phyloP scores from a whole-genome alignment of 2,888 invertebrate species.

The Cloeon dipterum region DNA sequence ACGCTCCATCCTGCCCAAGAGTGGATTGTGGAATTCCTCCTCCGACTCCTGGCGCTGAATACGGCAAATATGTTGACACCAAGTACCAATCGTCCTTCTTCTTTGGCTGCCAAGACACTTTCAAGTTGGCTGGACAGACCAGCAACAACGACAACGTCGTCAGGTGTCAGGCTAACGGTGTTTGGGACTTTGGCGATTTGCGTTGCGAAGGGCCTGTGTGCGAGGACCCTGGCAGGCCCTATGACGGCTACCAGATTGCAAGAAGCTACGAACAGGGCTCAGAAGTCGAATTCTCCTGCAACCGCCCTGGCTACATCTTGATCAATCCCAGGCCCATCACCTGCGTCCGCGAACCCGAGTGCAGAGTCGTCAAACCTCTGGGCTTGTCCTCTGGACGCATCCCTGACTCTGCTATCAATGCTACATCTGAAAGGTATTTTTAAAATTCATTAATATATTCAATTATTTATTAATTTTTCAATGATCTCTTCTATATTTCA shows the following conservation, averaged over 20 bases:
- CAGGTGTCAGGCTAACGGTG: conserved; percentile 71
- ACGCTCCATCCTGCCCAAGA: conserved; percentile 65
- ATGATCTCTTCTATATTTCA: neutral
- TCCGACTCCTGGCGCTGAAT: conserved; percentile 82
- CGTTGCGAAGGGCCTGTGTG: conserved; percentile 93
- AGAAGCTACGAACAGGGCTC: conserved; percentile 44
- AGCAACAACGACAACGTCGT: conserved; percentile 81
- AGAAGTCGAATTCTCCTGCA: conserved; percentile 75
- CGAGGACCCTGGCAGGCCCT: conserved; percentile 83
- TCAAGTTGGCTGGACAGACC: conserved; percentile 80
- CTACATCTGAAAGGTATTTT: conserved; percentile 55
- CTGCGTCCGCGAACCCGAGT: conserved; percentile 80
- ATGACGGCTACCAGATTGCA: conserved; percentile 71
- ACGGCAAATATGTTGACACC: conserved; percentile 69
- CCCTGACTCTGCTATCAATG: conserved; percentile 86
- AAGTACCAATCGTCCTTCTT: conserved; percentile 84
- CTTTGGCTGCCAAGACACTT: conserved; percentile 90
- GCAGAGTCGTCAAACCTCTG: conserved; percentile 73
- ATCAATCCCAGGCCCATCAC: conserved; percentile 78
- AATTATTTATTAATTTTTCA: neutral
- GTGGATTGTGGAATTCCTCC: conserved; percentile 80
- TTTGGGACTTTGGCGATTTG: conserved; percentile 94
- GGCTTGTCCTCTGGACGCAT: conserved; percentile 80
- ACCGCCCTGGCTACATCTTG: conserved; percentile 75
- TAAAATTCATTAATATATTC: neutral